A percentile compares a stretch with the other conserved stretches of the same genome.
Conservation (phyloP, 2,113 vertebrate genomes). For the Ardeotis arabs region DNA sequence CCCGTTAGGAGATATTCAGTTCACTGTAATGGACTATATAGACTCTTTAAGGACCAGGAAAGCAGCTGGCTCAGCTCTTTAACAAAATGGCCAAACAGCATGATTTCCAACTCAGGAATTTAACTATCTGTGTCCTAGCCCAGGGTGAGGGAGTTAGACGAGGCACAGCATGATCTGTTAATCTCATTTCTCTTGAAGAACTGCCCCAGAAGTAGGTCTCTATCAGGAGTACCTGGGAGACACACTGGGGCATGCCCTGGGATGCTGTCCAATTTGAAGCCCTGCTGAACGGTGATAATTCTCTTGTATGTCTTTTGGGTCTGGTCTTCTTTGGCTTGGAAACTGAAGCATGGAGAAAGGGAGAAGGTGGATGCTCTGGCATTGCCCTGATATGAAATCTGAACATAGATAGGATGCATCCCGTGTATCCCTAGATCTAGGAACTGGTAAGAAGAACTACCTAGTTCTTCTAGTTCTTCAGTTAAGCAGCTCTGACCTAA, state of each 20-base stretch:
- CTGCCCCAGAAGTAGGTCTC: neutral
- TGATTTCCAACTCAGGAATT: neutral
- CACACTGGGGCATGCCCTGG: neutral
- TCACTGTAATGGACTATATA: neutral
- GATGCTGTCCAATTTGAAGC: neutral
- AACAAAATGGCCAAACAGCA: neutral
- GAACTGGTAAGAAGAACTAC: neutral
- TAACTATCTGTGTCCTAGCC: neutral
- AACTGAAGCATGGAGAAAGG: neutral
- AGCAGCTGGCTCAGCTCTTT: neutral
- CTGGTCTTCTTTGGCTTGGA: neutral
- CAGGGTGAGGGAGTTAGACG: neutral
- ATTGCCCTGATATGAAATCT: neutral
- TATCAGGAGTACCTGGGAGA: fast-evolving
- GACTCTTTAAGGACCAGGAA: neutral
- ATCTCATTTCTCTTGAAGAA: neutral
- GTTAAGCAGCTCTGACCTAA: neutral
- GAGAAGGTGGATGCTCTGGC: neutral
- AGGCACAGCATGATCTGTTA: neutral
- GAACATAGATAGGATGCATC: fast-evolving
- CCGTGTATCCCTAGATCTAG: neutral
- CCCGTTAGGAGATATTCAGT: neutral
- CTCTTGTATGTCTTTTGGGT: neutral
- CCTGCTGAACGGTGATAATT: neutral
- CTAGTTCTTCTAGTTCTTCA: neutral